Evolutionary conservation across 2,797 vertebrate species (phyloP), one percentile per base, ranked within the genome.

Genomic region (Muraenolepis orangiensis): DNA sequence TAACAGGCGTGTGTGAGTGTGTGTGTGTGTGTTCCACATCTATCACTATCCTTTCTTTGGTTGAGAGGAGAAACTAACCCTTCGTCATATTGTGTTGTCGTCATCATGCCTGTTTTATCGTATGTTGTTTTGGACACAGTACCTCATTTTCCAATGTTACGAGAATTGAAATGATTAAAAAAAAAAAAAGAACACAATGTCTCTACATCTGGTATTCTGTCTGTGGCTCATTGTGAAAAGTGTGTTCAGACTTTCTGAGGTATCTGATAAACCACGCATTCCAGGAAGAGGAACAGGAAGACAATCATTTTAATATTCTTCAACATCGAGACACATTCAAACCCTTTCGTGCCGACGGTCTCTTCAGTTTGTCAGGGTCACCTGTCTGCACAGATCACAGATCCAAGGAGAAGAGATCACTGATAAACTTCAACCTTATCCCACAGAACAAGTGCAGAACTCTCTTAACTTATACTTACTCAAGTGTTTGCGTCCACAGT

Each of bases 111-210:
- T 3, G 70, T 71, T 71, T n/a, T 18, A 71, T 74, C 8, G 0
- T 71, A 85, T 84, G 73, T 84, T 81, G 74, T 76, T n/a, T 72
- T 87, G 82, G 84, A 87, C 81, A 82, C 78, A 79, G 81, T 87
- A 89, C 87, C 87, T 90, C 70, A 75, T 89, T 87, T 86, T 87
- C 83, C 84, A 86, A 81, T 66, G 78, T 81, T 78, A 85, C 79
- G 69, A 76, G 68, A 86, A 89, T 86, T 87, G 71, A 82, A 74
- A 73, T 72, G 71, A 77, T 26, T 42, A 57, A 20, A 57, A 70
- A 57, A 20, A 57, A 57, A 6, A 46, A 46, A 7, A 46, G 2
- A 12, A 26, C 23, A 64, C 57, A 61, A 20, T 57, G 42, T 75
- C 16, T 70, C 36, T 70, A 6, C 14, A 42, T 14, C 34, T 40